phyloP scores from a whole-genome alignment of 2,113 vertebrate genomes.

The Otocyon megalotis region DNA sequence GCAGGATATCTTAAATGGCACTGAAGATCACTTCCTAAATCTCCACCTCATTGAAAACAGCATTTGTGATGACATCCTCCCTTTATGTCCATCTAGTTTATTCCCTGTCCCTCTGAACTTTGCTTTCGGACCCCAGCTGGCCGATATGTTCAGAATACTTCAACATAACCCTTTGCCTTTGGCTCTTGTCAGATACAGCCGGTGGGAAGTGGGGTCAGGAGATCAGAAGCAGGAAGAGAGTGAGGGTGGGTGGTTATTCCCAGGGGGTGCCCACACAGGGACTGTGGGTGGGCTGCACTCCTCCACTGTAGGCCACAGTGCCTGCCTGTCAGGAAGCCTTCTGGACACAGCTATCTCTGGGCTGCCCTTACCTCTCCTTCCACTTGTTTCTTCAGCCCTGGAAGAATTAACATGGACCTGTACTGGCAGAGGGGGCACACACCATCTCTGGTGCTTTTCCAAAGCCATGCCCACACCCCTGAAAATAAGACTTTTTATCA shows the following conservation, averaged over 20 bases:
- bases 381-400: not conserved
- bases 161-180: not conserved
- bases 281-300: accelerated
- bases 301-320: not conserved
- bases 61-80: not conserved
- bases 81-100: not conserved
- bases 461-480: not conserved
- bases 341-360: not conserved
- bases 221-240: not conserved
- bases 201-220: not conserved
- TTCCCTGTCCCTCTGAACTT: not conserved
- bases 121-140: not conserved
- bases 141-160: not conserved
- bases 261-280: no score
- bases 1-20: not conserved
- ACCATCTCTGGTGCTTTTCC: not conserved
- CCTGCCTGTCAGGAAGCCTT: no score
- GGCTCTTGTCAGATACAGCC: not conserved
- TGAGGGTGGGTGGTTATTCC: not conserved
- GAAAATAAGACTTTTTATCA: not conserved
- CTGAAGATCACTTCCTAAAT: not conserved
- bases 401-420: not conserved
- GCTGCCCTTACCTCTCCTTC: not conserved
- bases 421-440: not conserved
- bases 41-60: not conserved